Percentiles rank a stretch among this genome's conserved stretches.
Evolutionary conservation across 2,888 invertebrate genomes (phyloP).

Genomic region (Hydropsyche betteni): DNA sequence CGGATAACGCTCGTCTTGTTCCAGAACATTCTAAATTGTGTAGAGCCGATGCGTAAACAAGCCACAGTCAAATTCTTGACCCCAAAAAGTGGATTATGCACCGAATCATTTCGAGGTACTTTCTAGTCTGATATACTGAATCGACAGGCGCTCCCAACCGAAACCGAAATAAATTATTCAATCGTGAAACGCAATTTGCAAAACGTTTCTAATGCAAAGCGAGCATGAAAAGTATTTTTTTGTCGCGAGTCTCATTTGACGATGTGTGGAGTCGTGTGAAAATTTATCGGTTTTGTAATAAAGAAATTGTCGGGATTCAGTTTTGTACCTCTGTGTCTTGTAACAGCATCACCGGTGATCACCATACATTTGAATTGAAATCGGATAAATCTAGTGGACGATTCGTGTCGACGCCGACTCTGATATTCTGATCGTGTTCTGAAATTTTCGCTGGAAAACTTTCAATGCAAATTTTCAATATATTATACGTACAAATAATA

Average conservation of each 20-base stretch:
- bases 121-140: background rate
- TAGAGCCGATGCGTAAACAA: constrained; percentile 1
- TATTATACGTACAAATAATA: no score
- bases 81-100: constrained; percentile 13
- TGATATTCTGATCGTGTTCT: no score
- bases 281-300: no score
- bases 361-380: constrained; percentile 11
- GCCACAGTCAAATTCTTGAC: constrained; percentile 1
- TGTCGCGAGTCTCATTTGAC: no score
- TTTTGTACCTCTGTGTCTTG: background rate
- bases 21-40: background rate
- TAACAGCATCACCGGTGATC: background rate
- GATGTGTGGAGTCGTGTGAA: no score
- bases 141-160: background rate
- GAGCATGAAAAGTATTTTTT: no score
- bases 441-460: no score
- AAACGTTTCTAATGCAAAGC: no score
- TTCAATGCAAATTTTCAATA: no score
- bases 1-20: background rate
- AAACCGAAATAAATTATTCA: no score
- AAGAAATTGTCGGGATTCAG: no score
- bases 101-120: constrained; percentile 4
- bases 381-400: background rate
- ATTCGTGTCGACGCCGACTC: background rate
- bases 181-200: no score